Percentiles rank a stretch among this genome's conserved stretches.
These are phyloP conservation scores for Zaprionus tsacasi DNA, from an alignment of 1,140 invertebrate genomes.

Conservation along the genomic window DNA sequence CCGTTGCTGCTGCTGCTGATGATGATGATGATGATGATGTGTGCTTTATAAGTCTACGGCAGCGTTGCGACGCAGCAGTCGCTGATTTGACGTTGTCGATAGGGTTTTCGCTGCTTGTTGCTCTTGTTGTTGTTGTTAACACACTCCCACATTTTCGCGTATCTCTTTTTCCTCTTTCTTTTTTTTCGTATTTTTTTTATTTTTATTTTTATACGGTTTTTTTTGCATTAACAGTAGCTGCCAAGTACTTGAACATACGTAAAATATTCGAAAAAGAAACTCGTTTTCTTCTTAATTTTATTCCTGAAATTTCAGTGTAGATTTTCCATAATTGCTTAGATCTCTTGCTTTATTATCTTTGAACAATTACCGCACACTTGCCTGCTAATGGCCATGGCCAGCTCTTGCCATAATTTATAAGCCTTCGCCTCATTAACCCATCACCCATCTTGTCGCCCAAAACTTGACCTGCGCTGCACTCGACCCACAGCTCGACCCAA, in stretches of 20 bases:
- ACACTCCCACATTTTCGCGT: slow-evolving; percentile 72
- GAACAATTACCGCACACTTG: slow-evolving; percentile 35
- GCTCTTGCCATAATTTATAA: slow-evolving; percentile 17
- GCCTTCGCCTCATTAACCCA: slow-evolving; percentile 65
- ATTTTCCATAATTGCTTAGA: slow-evolving; percentile 1
- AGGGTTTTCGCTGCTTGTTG: slow-evolving; percentile 55
- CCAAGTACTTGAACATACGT: slow-evolving; percentile 17
- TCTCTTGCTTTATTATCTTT: slow-evolving; percentile 15
- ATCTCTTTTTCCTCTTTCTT: slow-evolving; percentile 23
- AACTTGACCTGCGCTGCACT: slow-evolving; percentile 69
- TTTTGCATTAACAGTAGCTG: slow-evolving; percentile 12
- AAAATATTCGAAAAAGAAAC: not conserved
- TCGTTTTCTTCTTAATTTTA: not conserved
- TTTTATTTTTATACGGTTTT: not conserved
- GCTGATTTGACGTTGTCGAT: slow-evolving; percentile 69
- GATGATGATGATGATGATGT: slow-evolving; percentile 72
- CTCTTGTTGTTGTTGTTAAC: slow-evolving; percentile 74
- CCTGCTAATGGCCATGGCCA: slow-evolving; percentile 32
- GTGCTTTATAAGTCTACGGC: slow-evolving; percentile 75
- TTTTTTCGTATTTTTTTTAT: slow-evolving; percentile 9
- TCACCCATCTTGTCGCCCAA: slow-evolving; percentile 60
- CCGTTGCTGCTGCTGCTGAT: slow-evolving; percentile 31
- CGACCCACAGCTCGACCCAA: slow-evolving; percentile 41
- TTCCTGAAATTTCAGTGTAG: not conserved
- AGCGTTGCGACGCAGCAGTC: slow-evolving; percentile 58